phyloP scores from a whole-genome alignment of 1,140 invertebrate genomes.

The Caenorhabditis elegans region WBcel235 BX284606.5:4894001-4894500 shows the following conservation, averaged over 20 bases:
- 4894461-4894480: too few relatives aligned
- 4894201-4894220: not conserved
- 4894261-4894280: not conserved
- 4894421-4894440: too few relatives aligned
- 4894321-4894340: not conserved
- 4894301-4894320: not conserved
- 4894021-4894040: not conserved
- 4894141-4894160: not conserved
- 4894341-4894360: too few relatives aligned
- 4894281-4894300: not conserved
- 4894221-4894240: not conserved
- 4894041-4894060: not conserved
- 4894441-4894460: too few relatives aligned
- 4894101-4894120: not conserved
- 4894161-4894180: too few relatives aligned
- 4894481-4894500: too few relatives aligned
- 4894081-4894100: not conserved
- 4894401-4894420: too few relatives aligned
- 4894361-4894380: too few relatives aligned
- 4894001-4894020: not conserved
- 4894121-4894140: not conserved
- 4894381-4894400: too few relatives aligned
- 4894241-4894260: not conserved
- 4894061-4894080: conserved; percentile 5
- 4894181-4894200: too few relatives aligned